Evolutionary conservation across 35 echinoderm and acorn worm genomes (phyloP).

Genomic region (Ptychodera flava): DNA sequence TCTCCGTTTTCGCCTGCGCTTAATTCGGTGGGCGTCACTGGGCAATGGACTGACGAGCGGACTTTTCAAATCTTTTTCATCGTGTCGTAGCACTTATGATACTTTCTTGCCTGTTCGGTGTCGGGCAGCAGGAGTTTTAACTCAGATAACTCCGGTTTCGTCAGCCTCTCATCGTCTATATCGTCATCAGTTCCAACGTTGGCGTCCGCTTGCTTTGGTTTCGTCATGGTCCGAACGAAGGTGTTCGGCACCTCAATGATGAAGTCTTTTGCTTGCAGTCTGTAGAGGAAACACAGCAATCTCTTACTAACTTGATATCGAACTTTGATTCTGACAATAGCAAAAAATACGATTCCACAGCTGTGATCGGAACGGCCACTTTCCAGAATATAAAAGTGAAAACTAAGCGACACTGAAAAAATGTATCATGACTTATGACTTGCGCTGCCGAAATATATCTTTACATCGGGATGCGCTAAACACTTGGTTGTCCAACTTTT

Average conservation of each 20-base stretch:
- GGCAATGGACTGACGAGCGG: background rate
- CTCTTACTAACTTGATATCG: no score
- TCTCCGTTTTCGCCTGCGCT: background rate
- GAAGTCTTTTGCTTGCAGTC: background rate
- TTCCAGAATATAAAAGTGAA: no score
- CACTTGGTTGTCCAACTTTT: no score
- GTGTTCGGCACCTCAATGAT: background rate
- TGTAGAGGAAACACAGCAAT: no score
- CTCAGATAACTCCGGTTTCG: background rate
- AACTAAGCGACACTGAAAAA: no score
- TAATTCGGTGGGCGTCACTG: no score
- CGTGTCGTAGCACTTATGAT: background rate
- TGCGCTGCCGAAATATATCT: no score
- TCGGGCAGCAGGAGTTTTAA: background rate
- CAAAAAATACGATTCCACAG: no score
- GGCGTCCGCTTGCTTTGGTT: background rate
- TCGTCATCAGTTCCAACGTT: background rate
- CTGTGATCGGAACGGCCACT: no score
- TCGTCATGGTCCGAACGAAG: background rate
- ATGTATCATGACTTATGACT: no score
- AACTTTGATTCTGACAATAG: no score
- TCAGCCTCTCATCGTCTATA: background rate
- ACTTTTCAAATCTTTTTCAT: background rate
- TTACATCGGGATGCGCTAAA: no score
- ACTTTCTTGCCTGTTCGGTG: background rate